A percentile compares a stretch with the other conserved stretches of the same genome.
These are phyloP conservation scores for Syrrhaptes paradoxus DNA, from an alignment of 2,113 vertebrate genomes.

Conservation along the genomic window DNA sequence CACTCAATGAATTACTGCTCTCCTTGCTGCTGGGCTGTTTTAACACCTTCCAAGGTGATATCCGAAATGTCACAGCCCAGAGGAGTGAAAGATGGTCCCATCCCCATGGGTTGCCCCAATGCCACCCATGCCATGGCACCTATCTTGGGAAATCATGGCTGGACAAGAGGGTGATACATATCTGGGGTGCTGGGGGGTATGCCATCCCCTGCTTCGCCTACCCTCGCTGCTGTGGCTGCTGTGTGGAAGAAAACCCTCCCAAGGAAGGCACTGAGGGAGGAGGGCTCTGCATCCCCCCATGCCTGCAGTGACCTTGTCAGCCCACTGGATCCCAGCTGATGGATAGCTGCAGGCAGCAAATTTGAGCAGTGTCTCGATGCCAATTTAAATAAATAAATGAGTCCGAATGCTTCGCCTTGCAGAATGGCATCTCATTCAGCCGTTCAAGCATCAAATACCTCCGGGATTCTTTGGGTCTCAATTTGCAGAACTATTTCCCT, in stretches of 20 bases:
- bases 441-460: conserved; percentile 42
- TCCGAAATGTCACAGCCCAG: background rate
- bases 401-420: background rate
- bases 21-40: background rate
- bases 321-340: background rate
- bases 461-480: conserved; percentile 34
- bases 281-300: background rate
- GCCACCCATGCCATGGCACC: background rate
- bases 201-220: rapidly evolving
- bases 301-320: background rate
- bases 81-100: background rate
- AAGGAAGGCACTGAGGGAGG: background rate
- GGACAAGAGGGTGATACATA: background rate
- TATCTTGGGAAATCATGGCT: background rate
- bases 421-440: conserved; percentile 55
- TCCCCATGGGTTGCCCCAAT: rapidly evolving
- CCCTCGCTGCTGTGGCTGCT: rapidly evolving
- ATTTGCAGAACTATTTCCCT: conserved; percentile 55
- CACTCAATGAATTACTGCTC: background rate
- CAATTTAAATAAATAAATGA: conserved; percentile 64
- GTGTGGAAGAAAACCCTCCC: rapidly evolving
- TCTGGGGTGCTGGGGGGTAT: background rate
- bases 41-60: rapidly evolving
- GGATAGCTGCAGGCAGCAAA: conserved; percentile 40
- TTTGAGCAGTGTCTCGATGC: background rate